Conservation (phyloP, 1,140 invertebrate species). For the Probaryconus sp. region DNA sequence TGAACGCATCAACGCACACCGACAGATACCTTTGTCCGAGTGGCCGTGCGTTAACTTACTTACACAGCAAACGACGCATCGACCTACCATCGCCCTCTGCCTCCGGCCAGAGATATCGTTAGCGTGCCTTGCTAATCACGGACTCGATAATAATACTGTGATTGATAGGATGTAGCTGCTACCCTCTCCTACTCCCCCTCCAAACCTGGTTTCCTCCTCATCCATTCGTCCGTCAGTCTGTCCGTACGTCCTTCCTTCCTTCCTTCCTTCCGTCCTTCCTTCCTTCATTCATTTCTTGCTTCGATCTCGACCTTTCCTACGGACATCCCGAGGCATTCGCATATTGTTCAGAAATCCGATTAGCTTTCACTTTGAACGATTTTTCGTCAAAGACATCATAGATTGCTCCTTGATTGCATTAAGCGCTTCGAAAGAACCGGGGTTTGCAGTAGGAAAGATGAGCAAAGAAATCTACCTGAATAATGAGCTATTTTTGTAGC, state of each 20-base stretch:
- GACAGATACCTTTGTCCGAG: too few relatives aligned
- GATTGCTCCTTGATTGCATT: conserved; percentile 23
- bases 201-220: conserved; percentile 25
- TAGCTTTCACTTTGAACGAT: conserved; percentile 41
- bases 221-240: conserved; percentile 13
- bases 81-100: conserved; percentile 65
- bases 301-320: conserved; percentile 39
- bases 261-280: conserved; percentile 44
- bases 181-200: conserved; percentile 8
- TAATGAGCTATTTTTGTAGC: too few relatives aligned
- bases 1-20: conserved; percentile 35
- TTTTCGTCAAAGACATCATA: conserved; percentile 46
- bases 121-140: conserved; percentile 79
- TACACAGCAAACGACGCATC: conserved; percentile 41
- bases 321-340: conserved; percentile 47
- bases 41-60: conserved; percentile 38
- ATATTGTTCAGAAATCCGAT: conserved; percentile 56
- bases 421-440: not conserved
- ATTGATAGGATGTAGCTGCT: conserved; percentile 77
- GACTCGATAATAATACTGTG: conserved; percentile 78
- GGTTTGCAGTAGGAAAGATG: conserved; percentile 1
- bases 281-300: conserved; percentile 23
- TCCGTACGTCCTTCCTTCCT: conserved; percentile 27
- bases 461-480: not conserved
- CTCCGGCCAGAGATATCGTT: conserved; percentile 77